A percentile compares a stretch with the other conserved stretches of the same genome.
Evolutionary conservation across 2,888 invertebrate species (phyloP).

Genomic region (Himalopsyche kuldschensis): DNA sequence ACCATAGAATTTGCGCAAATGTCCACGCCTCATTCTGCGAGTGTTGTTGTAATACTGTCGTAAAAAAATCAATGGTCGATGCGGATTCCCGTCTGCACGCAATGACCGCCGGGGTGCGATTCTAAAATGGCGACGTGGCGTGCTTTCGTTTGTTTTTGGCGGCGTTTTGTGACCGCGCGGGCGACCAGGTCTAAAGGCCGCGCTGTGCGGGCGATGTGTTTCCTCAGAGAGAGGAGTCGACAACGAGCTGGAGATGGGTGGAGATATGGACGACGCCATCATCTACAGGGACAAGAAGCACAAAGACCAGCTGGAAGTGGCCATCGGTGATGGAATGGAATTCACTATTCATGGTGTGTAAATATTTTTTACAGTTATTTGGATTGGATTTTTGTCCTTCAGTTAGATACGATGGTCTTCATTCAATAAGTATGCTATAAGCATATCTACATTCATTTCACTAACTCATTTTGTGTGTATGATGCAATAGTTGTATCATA

Average conservation of each 20-base stretch:
- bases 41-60: background rate
- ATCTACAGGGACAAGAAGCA: slow-evolving; percentile 86
- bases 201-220: slow-evolving; percentile 67
- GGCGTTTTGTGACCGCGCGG: slow-evolving; percentile 8
- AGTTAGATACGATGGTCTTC: too few species aligned
- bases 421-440: too few species aligned
- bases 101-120: background rate
- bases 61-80: background rate
- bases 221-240: slow-evolving; percentile 67
- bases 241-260: slow-evolving; percentile 66
- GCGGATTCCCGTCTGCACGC: background rate
- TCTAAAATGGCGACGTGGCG: slow-evolving; percentile 46
- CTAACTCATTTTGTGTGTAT: slow-evolving; percentile 30
- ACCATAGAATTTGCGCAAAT: background rate
- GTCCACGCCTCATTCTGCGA: background rate
- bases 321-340: slow-evolving; percentile 91
- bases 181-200: slow-evolving; percentile 59
- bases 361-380: too few species aligned
- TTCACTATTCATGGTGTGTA: slow-evolving; percentile 83
- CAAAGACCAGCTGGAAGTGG: slow-evolving; percentile 87
- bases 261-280: slow-evolving; percentile 78
- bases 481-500: background rate
- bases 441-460: too few species aligned
- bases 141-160: slow-evolving; percentile 55
- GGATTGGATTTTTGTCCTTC: too few species aligned